Evolutionary conservation across 2,888 invertebrate species (phyloP).

Genomic region (Patella caerulea): DNA sequence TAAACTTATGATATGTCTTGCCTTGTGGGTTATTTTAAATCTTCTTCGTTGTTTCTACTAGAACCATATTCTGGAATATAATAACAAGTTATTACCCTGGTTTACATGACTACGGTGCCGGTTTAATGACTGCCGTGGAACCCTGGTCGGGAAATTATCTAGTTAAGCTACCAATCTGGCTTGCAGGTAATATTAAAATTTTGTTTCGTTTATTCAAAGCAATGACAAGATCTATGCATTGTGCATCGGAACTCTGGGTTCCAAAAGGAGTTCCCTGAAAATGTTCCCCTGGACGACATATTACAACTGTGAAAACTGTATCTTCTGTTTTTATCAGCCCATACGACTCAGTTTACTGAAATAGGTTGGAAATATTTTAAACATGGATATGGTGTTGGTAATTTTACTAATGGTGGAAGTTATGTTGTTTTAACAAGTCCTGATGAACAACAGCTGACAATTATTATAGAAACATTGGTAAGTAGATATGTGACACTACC

Average conservation of each 20-base stretch:
- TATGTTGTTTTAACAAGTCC: constrained; percentile 64
- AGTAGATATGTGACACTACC: constrained; percentile 17
- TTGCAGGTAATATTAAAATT: background rate
- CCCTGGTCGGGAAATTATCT: background rate
- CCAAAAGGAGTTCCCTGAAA: too few species aligned
- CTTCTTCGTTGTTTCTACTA: background rate
- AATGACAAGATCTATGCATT: too few species aligned
- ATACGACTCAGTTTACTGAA: constrained; percentile 68
- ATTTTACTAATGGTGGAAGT: constrained; percentile 63
- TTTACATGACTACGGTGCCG: background rate
- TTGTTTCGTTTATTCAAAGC: too few species aligned
- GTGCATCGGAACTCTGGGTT: too few species aligned
- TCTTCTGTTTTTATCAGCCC: constrained; percentile 53
- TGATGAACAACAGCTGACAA: constrained; percentile 62
- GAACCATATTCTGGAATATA: background rate
- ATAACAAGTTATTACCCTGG: background rate
- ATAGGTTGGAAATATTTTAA: constrained; percentile 65
- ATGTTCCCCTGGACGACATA: too few species aligned
- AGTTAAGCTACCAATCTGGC: background rate
- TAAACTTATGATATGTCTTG: too few species aligned
- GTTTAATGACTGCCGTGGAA: background rate
- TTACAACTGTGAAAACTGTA: too few species aligned
- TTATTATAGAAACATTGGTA: constrained; percentile 71
- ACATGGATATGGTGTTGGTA: constrained; percentile 64
- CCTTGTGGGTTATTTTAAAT: too few species aligned